A percentile compares a stretch with the other conserved stretches of the same genome.
Conservation (phyloP, 2,888 invertebrate genomes). For the Leuctra nigra region DNA sequence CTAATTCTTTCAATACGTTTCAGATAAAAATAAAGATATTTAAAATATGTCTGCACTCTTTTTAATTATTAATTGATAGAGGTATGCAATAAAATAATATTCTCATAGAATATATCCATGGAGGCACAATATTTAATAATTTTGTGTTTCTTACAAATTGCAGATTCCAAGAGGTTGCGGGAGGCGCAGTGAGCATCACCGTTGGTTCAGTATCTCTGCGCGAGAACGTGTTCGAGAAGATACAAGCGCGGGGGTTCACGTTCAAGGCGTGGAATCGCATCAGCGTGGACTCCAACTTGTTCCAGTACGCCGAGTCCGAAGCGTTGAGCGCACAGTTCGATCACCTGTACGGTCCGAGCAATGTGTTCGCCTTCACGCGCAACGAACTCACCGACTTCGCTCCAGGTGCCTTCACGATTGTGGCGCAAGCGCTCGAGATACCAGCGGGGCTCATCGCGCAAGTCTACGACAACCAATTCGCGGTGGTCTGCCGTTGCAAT, state of each 20-base stretch:
- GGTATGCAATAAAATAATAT: too few species aligned
- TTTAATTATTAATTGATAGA: too few species aligned
- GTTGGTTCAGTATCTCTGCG: constrained; percentile 53
- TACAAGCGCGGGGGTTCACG: constrained; percentile 53
- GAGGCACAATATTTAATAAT: too few species aligned
- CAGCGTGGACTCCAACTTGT: constrained; percentile 56
- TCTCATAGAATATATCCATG: too few species aligned
- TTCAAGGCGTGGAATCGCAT: constrained; percentile 60
- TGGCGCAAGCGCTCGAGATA: constrained; percentile 23
- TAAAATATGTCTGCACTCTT: too few species aligned
- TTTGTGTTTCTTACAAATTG: constrained; percentile 35
- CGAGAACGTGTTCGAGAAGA: constrained; percentile 53
- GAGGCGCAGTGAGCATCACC: constrained; percentile 57
- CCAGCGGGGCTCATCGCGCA: constrained; percentile 36
- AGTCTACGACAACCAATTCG: constrained; percentile 56
- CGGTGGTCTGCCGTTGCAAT: constrained; percentile 55
- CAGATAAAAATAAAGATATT: too few species aligned
- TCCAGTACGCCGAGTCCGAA: constrained; percentile 49
- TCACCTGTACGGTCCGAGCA: constrained; percentile 40
- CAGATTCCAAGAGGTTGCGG: constrained; percentile 55
- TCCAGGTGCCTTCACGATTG: constrained; percentile 32
- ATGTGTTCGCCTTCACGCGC: constrained; percentile 47
- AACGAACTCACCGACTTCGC: constrained; percentile 48
- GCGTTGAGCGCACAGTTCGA: constrained; percentile 41
- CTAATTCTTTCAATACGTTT: too few species aligned